These are phyloP conservation scores for Nephrotoma flavescens DNA, from an alignment of 2,888 invertebrate genomes.

Conservation along the genomic window DNA sequence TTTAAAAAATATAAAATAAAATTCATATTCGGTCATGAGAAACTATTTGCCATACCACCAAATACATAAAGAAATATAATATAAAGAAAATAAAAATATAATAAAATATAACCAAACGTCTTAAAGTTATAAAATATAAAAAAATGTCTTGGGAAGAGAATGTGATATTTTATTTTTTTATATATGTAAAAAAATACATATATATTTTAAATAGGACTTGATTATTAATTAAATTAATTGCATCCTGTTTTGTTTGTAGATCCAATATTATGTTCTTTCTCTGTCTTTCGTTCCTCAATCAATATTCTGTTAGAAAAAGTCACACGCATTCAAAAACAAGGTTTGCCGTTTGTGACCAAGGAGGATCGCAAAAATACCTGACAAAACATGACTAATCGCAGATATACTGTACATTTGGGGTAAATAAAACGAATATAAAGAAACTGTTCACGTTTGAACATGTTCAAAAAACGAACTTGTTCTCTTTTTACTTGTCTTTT, in stretches of 20 bases:
- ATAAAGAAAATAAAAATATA: background rate
- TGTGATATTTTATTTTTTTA: background rate
- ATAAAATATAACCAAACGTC: background rate
- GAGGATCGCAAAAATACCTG: background rate
- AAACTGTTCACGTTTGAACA: background rate
- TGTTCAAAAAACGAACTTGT: background rate
- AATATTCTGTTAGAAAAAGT: background rate
- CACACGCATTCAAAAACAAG: background rate
- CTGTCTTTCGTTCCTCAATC: background rate
- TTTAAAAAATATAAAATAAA: background rate
- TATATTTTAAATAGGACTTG: background rate
- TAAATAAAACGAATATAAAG: background rate
- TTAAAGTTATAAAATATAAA: background rate
- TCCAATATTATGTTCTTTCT: background rate
- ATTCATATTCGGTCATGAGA: conserved; percentile 3
- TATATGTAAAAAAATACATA: background rate
- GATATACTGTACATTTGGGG: background rate
- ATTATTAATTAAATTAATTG: background rate
- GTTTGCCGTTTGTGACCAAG: background rate
- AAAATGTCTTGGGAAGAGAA: background rate
- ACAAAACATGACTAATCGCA: background rate
- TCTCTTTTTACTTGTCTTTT: background rate
- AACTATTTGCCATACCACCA: background rate
- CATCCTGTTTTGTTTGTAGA: background rate
- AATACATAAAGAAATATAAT: background rate